phyloP scores from a whole-genome alignment of 2,113 vertebrate species.

The Rhynchomys soricoides region DNA sequence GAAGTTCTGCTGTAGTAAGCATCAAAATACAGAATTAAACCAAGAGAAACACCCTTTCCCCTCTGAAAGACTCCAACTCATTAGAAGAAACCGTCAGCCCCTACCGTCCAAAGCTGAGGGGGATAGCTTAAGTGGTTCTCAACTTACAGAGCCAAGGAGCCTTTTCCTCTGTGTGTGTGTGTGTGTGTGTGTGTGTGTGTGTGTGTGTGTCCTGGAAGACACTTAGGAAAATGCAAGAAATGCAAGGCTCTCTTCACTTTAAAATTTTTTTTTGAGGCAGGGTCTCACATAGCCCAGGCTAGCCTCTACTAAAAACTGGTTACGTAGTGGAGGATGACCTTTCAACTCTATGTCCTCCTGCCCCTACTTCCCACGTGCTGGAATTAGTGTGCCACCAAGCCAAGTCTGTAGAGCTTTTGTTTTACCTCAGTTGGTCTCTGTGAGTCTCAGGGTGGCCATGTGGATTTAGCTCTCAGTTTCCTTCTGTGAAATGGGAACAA shows the following conservation, averaged over 20 bases:
- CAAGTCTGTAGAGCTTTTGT: background rate
- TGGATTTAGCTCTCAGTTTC: background rate
- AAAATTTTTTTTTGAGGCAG: background rate
- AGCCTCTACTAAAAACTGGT: background rate
- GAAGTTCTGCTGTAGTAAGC: background rate
- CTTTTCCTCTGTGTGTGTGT: background rate
- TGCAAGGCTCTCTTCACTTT: background rate
- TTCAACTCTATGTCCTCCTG: background rate
- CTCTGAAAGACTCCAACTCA: background rate
- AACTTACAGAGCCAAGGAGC: background rate
- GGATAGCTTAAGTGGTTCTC: too few species aligned
- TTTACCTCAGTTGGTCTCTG: background rate
- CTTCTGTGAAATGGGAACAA: background rate
- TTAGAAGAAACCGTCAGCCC: background rate
- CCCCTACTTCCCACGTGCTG: background rate
- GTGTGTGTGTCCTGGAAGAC: background rate
- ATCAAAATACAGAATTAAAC: conserved; percentile 1
- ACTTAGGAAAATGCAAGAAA: background rate
- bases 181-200: background rate
- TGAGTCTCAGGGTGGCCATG: background rate
- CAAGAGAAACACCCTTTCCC: background rate
- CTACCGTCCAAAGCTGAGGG: background rate
- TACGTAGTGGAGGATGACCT: background rate
- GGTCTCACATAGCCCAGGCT: background rate
- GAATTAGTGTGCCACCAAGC: too few species aligned